phyloP scores from a whole-genome alignment of 92 coral and sea anemone genomes.

The Bergia sp. region DNA sequence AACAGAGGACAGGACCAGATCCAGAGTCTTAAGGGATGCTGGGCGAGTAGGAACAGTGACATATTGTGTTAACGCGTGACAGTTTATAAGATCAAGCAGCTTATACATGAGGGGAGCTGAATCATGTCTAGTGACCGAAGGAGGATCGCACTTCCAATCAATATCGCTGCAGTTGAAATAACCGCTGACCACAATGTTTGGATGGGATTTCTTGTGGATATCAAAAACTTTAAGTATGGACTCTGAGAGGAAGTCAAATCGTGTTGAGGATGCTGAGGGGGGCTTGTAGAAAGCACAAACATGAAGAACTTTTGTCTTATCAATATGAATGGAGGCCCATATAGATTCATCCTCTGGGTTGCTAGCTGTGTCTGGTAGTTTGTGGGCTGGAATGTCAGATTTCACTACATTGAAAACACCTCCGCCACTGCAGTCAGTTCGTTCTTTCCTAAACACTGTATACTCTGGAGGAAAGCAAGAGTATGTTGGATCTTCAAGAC shows the following conservation, averaged over 20 bases:
- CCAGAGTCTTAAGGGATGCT: constrained; percentile 56
- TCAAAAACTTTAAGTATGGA: constrained; percentile 50
- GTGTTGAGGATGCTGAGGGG: constrained; percentile 50
- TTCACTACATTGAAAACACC: constrained; percentile 64
- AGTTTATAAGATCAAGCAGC: constrained; percentile 40
- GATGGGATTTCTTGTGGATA: constrained; percentile 46
- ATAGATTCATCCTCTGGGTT: constrained; percentile 59
- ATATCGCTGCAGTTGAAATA: constrained; percentile 56
- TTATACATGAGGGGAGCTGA: constrained; percentile 44
- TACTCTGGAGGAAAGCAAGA: constrained; percentile 52
- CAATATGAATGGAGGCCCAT: constrained; percentile 65
- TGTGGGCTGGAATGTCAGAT: constrained; percentile 53
- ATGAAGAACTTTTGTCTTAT: constrained; percentile 45
- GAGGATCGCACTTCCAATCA: constrained; percentile 55
- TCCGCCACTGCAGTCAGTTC: constrained; percentile 48
- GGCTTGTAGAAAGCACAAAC: constrained; percentile 57
- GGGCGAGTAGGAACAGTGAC: constrained; percentile 55
- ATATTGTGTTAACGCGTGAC: constrained; percentile 37
- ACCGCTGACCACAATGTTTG: constrained; percentile 54
- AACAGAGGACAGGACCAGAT: constrained; percentile 61
- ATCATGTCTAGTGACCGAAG: constrained; percentile 41
- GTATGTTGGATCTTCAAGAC: constrained; percentile 54
- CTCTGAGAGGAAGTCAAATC: constrained; percentile 55
- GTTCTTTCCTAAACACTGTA: constrained; percentile 57
- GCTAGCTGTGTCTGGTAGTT: constrained; percentile 19